Conservation (phyloP, 2,888 invertebrate genomes). For the Scaptomyza cyrtandrae region DNA sequence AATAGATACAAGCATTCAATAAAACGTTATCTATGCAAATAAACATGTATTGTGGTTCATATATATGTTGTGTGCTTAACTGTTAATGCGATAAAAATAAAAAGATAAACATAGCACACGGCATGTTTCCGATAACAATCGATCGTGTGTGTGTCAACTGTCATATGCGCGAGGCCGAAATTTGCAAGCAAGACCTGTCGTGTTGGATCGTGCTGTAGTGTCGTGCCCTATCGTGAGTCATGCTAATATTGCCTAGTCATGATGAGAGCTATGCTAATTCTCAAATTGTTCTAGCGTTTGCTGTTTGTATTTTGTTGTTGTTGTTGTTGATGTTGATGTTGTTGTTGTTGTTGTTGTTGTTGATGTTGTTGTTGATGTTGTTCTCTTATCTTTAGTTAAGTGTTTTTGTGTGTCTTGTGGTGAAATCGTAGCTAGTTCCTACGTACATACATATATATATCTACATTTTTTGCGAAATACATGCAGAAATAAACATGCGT, state of each 20-base stretch:
- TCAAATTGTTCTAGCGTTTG: constrained; percentile 18
- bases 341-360: constrained; percentile 7
- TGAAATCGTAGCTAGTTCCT: constrained; percentile 50
- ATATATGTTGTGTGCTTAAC: constrained; percentile 7
- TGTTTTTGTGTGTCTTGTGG: constrained; percentile 41
- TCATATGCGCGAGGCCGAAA: constrained; percentile 34
- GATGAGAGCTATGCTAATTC: constrained; percentile 48
- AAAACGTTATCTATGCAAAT: constrained; percentile 18
- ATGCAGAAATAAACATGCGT: constrained; percentile 14
- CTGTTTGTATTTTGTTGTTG: constrained; percentile 3
- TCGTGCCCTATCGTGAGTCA: constrained; percentile 45
- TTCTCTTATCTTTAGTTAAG: constrained; percentile 30
- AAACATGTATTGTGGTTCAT: neutral
- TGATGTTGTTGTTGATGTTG: too few species aligned
- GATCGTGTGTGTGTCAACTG: constrained; percentile 40
- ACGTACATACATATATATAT: neutral
- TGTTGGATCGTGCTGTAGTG: neutral
- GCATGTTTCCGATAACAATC: constrained; percentile 42
- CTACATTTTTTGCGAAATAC: neutral
- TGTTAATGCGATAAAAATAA: constrained; percentile 19
- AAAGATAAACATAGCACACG: constrained; percentile 22
- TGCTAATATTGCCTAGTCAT: constrained; percentile 40
- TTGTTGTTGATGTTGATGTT: constrained; percentile 6
- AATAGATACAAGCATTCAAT: constrained; percentile 16
- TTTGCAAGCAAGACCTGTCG: constrained; percentile 2